Evolutionary conservation across 1,140 invertebrate genomes (phyloP), one percentile per base, ranked within the genome.

Genomic region (Drosophila simulans): DNA sequence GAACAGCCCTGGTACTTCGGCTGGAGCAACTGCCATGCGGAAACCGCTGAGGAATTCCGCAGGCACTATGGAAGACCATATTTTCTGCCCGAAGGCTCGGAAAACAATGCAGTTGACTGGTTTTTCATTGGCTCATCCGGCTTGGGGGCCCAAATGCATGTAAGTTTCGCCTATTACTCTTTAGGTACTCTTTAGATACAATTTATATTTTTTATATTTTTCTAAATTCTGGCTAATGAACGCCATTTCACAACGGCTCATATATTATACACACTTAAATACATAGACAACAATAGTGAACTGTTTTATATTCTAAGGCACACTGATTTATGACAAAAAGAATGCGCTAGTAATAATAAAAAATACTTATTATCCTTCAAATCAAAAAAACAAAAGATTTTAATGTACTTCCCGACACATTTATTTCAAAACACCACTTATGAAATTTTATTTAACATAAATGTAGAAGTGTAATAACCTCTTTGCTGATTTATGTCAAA

Each of bases 91-190:
- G 92, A 92, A 43, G 94, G 95, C 2, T 95, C 97, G 0, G 97
- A 98, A 92, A 96, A 95, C 70, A 97, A 97, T 81, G 96, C 95
- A 54, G 95, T 96, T 0, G 97, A 98, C 93, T 99, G 98, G 98
- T 97, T 99, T 74, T 99, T 99, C 88, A 98, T 99, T 95, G 98
- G 98, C 0, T 97, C 96, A 35, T 95, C 96, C 1, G 98, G 98
- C 39, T 95, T 97, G 90, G 98, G 98, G 0, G 98, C 98, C 1
- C 96, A 98, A 77, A 96, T 99, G 95, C 98, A 99, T 92, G 97
- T 98, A 93, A 94, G 88, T 76, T 53, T 5, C 1, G 4, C 20
- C 3, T 31, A 31, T 31, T 31, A 8, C 1, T 5, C 7, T 1
- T 31, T 8, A 31, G 27, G 27, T 22, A 22, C 20, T 2, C 20